phyloP scores from a whole-genome alignment of 53 echinoderm and acorn worm genomes.

The Arbacia lixula region DNA sequence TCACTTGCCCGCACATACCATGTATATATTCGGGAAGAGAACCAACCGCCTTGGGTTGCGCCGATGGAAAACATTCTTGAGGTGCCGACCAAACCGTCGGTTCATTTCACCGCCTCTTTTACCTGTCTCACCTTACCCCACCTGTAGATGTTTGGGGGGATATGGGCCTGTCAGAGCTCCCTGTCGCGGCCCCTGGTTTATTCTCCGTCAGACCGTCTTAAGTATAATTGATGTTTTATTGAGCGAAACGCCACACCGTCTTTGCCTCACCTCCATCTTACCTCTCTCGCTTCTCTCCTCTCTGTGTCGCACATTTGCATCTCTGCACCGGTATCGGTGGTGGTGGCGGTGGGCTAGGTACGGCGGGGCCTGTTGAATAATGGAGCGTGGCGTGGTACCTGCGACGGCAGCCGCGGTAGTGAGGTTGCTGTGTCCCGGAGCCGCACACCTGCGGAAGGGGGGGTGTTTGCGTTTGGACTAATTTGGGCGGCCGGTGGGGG shows the following conservation, averaged over 20 bases:
- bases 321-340: background rate
- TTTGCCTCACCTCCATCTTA: background rate
- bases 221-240: conserved; percentile 50
- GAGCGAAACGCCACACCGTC: conserved; percentile 19
- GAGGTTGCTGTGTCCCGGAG: conserved; percentile 1
- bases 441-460: conserved; percentile 40
- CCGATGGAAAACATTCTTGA: no score
- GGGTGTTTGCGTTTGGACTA: conserved; percentile 46
- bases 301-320: conserved; percentile 12
- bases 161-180: background rate
- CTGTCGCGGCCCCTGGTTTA: background rate
- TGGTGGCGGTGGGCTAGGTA: no score
- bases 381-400: conserved; percentile 28
- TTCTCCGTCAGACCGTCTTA: background rate
- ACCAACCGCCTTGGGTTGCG: no score
- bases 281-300: background rate
- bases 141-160: conserved; percentile 31
- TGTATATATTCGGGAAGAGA: no score
- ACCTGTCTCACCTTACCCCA: conserved; percentile 10
- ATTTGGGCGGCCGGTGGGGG: conserved; percentile 16
- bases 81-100: no score
- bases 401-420: background rate
- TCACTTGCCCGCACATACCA: no score
- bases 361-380: conserved; percentile 34
- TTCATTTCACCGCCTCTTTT: conserved; percentile 8